Conservation (phyloP, 2,888 invertebrate genomes). For the Dichetophora obliterata region DNA sequence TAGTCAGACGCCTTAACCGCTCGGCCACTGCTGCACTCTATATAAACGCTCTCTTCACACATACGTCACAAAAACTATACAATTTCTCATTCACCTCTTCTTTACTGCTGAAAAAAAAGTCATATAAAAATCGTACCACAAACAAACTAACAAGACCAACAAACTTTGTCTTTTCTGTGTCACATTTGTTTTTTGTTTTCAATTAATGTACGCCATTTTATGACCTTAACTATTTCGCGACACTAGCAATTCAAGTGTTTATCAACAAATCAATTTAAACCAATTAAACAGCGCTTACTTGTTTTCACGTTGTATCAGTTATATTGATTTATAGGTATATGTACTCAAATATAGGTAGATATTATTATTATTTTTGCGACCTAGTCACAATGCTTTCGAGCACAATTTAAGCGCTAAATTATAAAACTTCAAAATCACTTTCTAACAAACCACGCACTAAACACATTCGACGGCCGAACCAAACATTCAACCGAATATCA, state of each 20-base stretch:
- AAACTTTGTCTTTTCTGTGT: no score
- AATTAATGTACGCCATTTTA: no score
- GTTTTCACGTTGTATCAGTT: neutral
- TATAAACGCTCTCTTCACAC: no score
- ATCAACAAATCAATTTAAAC: conserved; percentile 10
- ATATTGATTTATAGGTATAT: neutral
- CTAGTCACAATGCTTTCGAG: neutral
- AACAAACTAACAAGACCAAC: no score
- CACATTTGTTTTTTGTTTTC: no score
- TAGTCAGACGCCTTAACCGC: conserved; percentile 71
- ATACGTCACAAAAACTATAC: no score
- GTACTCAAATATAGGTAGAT: no score
- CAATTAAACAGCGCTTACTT: conserved; percentile 4
- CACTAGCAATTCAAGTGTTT: neutral
- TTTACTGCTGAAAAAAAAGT: no score
- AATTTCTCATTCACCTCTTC: no score
- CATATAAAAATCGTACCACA: no score
- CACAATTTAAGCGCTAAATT: neutral
- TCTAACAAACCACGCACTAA: neutral
- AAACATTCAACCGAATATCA: neutral
- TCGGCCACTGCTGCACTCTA: conserved; percentile 68
- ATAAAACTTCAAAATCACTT: conserved; percentile 1
- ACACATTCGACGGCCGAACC: neutral
- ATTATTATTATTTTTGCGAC: neutral
- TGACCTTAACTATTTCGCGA: neutral